Base-by-base conservation (phyloP, 2,797 vertebrate genomes). In the Myotis findleyi region DNA sequence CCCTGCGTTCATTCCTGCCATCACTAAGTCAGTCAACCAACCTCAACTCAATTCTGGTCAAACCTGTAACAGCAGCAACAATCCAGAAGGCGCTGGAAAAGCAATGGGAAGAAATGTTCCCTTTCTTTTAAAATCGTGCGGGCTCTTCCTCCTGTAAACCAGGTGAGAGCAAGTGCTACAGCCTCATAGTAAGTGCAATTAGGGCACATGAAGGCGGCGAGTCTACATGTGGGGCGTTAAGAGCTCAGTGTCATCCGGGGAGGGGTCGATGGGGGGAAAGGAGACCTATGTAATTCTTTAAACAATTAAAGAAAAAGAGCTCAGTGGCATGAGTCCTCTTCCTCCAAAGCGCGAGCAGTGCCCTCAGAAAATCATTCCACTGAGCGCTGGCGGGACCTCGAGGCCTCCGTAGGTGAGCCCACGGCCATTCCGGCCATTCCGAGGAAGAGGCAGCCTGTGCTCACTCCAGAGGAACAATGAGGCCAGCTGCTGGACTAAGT, bases 101-200 rank as follows among this genome's bases (percentile, higher is more conserved):
- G 9, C 10, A 44, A 25, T 6, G 41, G n/a, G 51, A 10, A 18
- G 16, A 7, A 44, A 69, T 27, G 0, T 13, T 62, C 10, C 4
- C n/a, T 64, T 57, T 13, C 55, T 49, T 71, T 44, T 41, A 62
- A 75, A 79, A 71, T 6, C 47, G 20, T 10, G 30, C 1, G 2
- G 2, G 41, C 4, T 30, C 72, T 57, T 36, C 25, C n/a, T 14
- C 17, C 20, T 49, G 33, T 17, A 27, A 68, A 13, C 3, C 64
- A 7, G 30, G 30, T 17, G 13, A 41, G 13, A 41, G 36, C 7
- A 4, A 57, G 25, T 12, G 18, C n/a, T 36, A 0, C 5, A 14
- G 30, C 27, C 14, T 14, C 36, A 23, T 0, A 0, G 8, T 0
- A 2, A 49, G 59, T 6, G 27, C 11, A 7, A 0, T 6, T 2